Conservation (phyloP, 2,888 invertebrate species). For the Prosopocoilus inquinatus region DNA sequence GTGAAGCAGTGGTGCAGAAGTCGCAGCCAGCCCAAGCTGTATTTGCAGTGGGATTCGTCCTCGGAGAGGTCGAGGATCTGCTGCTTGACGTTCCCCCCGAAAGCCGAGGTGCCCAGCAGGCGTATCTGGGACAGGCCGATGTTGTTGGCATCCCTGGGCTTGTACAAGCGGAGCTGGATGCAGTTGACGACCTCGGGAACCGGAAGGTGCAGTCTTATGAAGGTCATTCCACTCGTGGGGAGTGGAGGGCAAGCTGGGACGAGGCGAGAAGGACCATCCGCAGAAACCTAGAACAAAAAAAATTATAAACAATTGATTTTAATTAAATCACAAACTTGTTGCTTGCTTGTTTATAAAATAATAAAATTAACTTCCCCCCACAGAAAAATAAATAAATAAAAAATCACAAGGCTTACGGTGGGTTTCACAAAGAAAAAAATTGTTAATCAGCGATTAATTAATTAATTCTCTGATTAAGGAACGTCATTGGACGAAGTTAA, state of each 20-base stretch:
- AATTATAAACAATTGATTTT: not conserved
- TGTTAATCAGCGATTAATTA: too few species aligned
- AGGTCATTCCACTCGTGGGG: constrained; percentile 83
- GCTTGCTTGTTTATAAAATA: not conserved
- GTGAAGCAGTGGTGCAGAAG: constrained; percentile 78
- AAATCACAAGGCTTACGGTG: too few species aligned
- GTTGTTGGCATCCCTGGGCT: constrained; percentile 85
- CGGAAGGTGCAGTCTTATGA: constrained; percentile 78
- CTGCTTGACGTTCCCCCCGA: constrained; percentile 56
- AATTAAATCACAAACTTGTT: not conserved
- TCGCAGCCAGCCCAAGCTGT: constrained; percentile 78
- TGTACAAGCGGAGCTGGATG: constrained; percentile 71
- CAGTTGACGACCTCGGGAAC: constrained; percentile 84
- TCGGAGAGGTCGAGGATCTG: constrained; percentile 49
- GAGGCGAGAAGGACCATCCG: constrained; percentile 73
- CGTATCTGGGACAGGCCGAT: constrained; percentile 86
- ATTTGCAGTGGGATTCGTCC: constrained; percentile 56
- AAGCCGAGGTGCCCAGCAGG: constrained; percentile 81
- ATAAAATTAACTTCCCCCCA: not conserved
- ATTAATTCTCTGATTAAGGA: too few species aligned
- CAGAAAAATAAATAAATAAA: constrained; percentile 1
- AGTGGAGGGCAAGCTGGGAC: constrained; percentile 84
- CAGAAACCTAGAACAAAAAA: constrained; percentile 51
- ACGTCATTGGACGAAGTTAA: too few species aligned
- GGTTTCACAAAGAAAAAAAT: too few species aligned